phyloP scores from a whole-genome alignment of 2,113 vertebrate species.

The Oreochromis tanganicae region DNA sequence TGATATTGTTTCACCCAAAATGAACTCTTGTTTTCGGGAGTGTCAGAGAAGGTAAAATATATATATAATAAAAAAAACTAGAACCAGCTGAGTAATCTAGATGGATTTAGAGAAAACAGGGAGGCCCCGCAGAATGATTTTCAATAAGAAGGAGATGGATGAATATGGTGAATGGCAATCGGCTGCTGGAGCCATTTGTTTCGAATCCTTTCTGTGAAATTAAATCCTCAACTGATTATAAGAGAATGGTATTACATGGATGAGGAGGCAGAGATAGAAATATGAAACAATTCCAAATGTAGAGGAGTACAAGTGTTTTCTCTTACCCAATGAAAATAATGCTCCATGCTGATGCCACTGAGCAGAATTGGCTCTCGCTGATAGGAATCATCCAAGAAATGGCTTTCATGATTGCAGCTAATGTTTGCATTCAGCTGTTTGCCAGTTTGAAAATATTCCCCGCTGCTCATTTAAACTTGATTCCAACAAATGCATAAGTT shows the following conservation, averaged over 20 bases:
- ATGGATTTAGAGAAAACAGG: constrained; percentile 40
- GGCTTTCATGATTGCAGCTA: constrained; percentile 46
- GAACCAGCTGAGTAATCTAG: constrained; percentile 52
- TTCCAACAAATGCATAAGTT: neutral
- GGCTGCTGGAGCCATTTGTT: constrained; percentile 56
- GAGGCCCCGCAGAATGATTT: constrained; percentile 41
- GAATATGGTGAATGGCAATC: constrained; percentile 45
- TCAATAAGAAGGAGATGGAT: constrained; percentile 53
- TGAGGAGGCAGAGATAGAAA: constrained; percentile 58
- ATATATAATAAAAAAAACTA: neutral
- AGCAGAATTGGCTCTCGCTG: constrained; percentile 34
- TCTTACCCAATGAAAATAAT: constrained; percentile 13
- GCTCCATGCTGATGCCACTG: constrained; percentile 20
- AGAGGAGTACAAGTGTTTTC: constrained; percentile 34
- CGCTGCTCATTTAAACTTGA: neutral
- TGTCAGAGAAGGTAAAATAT: neutral
- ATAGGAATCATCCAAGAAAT: constrained; percentile 49
- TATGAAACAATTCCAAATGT: constrained; percentile 53
- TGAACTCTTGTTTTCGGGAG: neutral
- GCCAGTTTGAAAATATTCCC: constrained; percentile 31
- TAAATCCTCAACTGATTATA: constrained; percentile 70
- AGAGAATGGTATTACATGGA: constrained; percentile 65
- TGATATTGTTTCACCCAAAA: constrained; percentile 21
- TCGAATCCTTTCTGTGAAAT: constrained; percentile 61
- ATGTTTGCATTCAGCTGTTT: constrained; percentile 51